Conservation (phyloP, 1,140 invertebrate species). For the Tribolium madens region DNA sequence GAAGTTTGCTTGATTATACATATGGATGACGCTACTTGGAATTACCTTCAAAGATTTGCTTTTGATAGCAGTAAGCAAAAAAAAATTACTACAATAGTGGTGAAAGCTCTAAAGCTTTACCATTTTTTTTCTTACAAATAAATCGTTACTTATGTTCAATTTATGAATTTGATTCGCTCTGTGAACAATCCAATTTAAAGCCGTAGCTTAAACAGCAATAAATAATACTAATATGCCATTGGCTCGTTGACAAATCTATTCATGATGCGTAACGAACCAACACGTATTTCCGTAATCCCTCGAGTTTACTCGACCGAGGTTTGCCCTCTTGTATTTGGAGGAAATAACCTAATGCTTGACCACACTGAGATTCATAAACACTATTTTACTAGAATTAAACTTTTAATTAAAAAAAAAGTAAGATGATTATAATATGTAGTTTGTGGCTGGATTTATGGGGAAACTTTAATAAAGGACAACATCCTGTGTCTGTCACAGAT, state of each 20-base stretch:
- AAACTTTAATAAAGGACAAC: not conserved
- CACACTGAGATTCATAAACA: not conserved
- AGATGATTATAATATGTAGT: not conserved
- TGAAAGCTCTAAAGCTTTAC: not conserved
- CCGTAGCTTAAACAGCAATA: not conserved
- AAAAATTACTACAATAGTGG: not conserved
- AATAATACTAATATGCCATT: not conserved
- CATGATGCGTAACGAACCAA: conserved; percentile 7
- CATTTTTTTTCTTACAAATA: not conserved
- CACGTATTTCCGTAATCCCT: conserved; percentile 2
- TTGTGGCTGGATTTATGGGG: not conserved
- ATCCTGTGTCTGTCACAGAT: not conserved
- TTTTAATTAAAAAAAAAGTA: not conserved
- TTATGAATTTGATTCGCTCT: not conserved
- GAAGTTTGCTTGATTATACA: conserved; percentile 9
- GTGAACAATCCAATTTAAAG: not conserved
- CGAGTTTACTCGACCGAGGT: conserved; percentile 5
- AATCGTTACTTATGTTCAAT: not conserved
- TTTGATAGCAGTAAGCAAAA: not conserved
- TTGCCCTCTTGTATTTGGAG: not conserved
- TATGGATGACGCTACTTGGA: not conserved
- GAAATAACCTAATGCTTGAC: not conserved
- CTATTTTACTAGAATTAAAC: not conserved
- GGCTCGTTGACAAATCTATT: not conserved
- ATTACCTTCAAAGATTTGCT: not conserved